Percentiles rank a stretch among this genome's conserved stretches.
These are phyloP conservation scores for Mythimna albipuncta DNA, from an alignment of 2,888 invertebrate genomes.

Conservation along the genomic window DNA sequence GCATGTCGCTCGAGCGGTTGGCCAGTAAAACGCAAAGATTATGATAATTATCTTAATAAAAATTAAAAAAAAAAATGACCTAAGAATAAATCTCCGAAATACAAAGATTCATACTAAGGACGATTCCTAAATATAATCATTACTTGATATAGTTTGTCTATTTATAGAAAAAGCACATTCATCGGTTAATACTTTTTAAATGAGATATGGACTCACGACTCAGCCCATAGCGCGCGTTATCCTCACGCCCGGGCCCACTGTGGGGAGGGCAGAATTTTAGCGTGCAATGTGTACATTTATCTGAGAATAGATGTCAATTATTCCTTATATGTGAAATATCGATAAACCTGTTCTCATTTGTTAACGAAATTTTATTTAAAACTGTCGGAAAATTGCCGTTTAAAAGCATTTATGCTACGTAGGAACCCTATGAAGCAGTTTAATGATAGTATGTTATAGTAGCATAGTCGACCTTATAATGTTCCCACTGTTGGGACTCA, in stretches of 20 bases:
- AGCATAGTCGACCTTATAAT: too few relatives aligned
- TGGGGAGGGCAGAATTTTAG: slow-evolving; percentile 30
- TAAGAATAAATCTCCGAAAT: too few relatives aligned
- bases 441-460: too few relatives aligned
- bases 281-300: slow-evolving; percentile 13
- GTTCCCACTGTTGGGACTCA: too few relatives aligned
- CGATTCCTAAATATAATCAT: background rate
- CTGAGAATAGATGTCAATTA: background rate
- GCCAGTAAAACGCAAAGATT: too few relatives aligned
- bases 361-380: background rate
- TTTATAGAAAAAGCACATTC: slow-evolving; percentile 21
- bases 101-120: background rate
- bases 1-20: too few relatives aligned
- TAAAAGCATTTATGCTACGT: background rate
- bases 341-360: background rate
- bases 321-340: background rate
- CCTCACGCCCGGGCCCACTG: slow-evolving; percentile 14
- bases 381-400: background rate
- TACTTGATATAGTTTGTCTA: slow-evolving; percentile 4
- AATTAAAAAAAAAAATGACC: background rate
- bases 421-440: background rate
- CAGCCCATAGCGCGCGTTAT: slow-evolving; percentile 50
- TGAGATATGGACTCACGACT: slow-evolving; percentile 42
- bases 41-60: too few relatives aligned
- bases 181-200: slow-evolving; percentile 52